Evolutionary conservation across 2,797 vertebrate species (phyloP).

Genomic region (Sebastes elongatus): DNA sequence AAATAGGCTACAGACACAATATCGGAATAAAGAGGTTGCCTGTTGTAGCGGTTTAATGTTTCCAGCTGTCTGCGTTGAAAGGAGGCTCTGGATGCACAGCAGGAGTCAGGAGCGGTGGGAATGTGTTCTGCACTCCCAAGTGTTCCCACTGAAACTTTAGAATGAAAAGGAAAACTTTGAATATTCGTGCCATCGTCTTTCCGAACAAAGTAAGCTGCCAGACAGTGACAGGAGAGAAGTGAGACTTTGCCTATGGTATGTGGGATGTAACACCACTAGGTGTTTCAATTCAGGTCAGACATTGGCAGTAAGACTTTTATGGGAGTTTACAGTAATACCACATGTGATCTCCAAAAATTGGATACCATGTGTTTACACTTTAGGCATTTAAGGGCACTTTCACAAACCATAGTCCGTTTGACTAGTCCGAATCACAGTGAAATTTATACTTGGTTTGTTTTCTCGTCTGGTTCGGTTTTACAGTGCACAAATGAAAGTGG

Average conservation of each 20-base stretch:
- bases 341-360: background rate
- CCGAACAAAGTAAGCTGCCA: slow-evolving; percentile 23
- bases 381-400: background rate
- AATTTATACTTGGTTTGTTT: too few relatives aligned
- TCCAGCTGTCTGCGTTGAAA: slow-evolving; percentile 66
- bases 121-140: slow-evolving; percentile 45
- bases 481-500: too few relatives aligned
- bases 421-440: too few relatives aligned
- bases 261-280: background rate
- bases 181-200: slow-evolving; percentile 29
- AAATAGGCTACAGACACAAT: slow-evolving; percentile 48
- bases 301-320: background rate
- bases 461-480: too few relatives aligned
- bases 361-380: background rate
- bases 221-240: background rate
- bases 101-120: slow-evolving; percentile 49
- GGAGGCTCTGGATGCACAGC: slow-evolving; percentile 59
- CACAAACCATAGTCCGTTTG: too few relatives aligned
- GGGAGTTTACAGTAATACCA: background rate
- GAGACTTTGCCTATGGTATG: background rate
- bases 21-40: slow-evolving; percentile 57
- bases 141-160: slow-evolving; percentile 54
- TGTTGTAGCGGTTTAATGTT: slow-evolving; percentile 61
- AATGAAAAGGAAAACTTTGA: slow-evolving; percentile 48
- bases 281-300: slow-evolving; percentile 26